Evolutionary conservation across 2,888 invertebrate genomes (phyloP).

Genomic region (Eremobia ochroleuca): DNA sequence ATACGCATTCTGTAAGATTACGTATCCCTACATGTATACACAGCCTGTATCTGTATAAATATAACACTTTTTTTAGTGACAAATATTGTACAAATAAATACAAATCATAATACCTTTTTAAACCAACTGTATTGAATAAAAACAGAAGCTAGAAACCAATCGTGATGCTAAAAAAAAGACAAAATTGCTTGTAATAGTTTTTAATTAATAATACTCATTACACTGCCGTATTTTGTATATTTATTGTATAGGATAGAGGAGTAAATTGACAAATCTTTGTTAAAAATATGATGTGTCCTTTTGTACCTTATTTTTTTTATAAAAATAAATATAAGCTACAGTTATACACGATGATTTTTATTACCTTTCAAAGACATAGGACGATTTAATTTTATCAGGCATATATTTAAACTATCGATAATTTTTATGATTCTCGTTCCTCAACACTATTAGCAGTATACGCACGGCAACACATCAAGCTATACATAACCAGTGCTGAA

Average conservation of each 20-base stretch:
- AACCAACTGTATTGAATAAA: constrained; percentile 29
- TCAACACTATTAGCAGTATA: background rate
- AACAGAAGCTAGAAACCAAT: constrained; percentile 63
- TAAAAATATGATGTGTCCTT: constrained; percentile 77
- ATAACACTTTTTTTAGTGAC: constrained; percentile 36
- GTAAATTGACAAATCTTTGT: constrained; percentile 65
- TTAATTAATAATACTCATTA: constrained; percentile 74
- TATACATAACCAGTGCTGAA: no score
- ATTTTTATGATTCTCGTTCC: background rate
- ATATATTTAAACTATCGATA: background rate
- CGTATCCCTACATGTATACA: constrained; percentile 6
- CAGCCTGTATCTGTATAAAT: constrained; percentile 30
- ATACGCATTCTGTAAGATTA: constrained; percentile 28
- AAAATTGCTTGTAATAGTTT: constrained; percentile 65
- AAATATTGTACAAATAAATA: constrained; percentile 46
- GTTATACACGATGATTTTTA: constrained; percentile 44
- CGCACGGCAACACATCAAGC: no score
- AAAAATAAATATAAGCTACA: constrained; percentile 73
- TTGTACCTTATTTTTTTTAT: constrained; percentile 86
- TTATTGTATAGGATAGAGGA: constrained; percentile 70
- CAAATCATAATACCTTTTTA: constrained; percentile 20
- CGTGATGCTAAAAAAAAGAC: constrained; percentile 67
- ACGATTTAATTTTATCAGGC: background rate
- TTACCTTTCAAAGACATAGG: background rate
- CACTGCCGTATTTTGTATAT: constrained; percentile 71